These are phyloP conservation scores for Tetrao urogallus DNA, from an alignment of 2,113 vertebrate genomes.

Conservation along the genomic window DNA sequence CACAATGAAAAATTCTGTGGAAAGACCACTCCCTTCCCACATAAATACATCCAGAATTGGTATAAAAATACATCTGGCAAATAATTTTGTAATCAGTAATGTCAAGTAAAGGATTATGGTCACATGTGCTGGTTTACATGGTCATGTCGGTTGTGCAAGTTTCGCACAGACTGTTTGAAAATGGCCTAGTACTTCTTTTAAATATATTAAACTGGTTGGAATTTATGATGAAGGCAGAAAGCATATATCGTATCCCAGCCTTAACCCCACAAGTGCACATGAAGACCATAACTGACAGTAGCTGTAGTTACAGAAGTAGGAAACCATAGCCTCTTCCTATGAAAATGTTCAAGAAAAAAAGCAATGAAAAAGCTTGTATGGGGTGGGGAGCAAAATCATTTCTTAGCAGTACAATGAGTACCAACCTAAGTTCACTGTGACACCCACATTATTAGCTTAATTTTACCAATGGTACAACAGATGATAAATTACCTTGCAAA, in stretches of 20 bases:
- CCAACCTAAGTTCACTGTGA: conserved; percentile 53
- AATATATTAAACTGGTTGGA: background rate
- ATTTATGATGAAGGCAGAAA: background rate
- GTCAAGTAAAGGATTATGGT: background rate
- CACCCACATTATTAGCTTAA: conserved; percentile 48
- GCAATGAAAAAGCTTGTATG: background rate
- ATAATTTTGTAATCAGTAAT: background rate
- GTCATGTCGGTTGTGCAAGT: background rate
- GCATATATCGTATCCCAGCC: background rate
- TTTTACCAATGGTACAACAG: conserved; percentile 68
- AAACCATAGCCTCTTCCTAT: background rate
- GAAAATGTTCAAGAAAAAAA: background rate
- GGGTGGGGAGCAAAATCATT: conserved; percentile 40
- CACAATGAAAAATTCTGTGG: background rate
- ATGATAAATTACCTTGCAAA: conserved; percentile 69
- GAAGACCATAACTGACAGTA: background rate
- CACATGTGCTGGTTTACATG: background rate
- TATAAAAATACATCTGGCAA: background rate
- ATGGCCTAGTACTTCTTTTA: background rate
- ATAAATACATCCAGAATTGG: fast-evolving
- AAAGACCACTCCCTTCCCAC: background rate
- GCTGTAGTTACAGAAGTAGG: background rate
- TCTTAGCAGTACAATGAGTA: conserved; percentile 56
- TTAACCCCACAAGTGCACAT: background rate
- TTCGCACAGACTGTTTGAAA: background rate